A percentile compares a stretch with the other conserved stretches of the same genome.
phyloP scores from a whole-genome alignment of 2,113 vertebrate species.

The Chamaea fasciata region DNA sequence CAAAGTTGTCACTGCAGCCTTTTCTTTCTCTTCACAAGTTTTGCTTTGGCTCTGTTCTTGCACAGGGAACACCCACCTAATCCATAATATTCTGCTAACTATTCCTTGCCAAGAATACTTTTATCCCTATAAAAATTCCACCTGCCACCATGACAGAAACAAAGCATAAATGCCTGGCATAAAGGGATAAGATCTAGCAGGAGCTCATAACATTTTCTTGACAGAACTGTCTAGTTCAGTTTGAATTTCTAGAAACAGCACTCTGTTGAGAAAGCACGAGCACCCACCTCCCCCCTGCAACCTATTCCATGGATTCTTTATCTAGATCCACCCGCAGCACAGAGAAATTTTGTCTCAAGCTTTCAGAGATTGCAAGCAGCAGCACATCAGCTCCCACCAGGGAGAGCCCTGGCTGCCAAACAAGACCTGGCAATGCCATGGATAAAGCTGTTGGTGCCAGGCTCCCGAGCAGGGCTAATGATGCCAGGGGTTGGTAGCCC shows the following conservation, averaged over 20 bases:
- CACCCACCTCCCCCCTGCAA: background rate
- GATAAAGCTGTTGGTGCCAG: background rate
- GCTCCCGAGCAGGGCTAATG: background rate
- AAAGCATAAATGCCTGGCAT: background rate
- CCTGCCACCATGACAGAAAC: background rate
- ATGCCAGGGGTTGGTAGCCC: background rate
- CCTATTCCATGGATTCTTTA: background rate
- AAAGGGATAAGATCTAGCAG: background rate
- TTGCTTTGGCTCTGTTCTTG: background rate
- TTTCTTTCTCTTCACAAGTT: background rate
- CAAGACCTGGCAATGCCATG: background rate
- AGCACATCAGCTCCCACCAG: background rate
- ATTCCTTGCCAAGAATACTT: background rate
- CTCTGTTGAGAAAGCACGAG: background rate
- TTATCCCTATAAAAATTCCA: background rate
- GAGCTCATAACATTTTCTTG: background rate
- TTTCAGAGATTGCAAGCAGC: background rate
- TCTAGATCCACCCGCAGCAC: background rate
- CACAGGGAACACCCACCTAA: background rate
- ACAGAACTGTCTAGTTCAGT: background rate
- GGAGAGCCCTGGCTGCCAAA: background rate
- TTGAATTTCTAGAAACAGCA: constrained; percentile 12
- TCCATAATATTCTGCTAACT: background rate
- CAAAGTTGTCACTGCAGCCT: background rate
- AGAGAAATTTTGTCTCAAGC: background rate